Base-by-base conservation (phyloP, 2,797 vertebrate genomes). In the Triplophysa yarkandensis region DNA sequence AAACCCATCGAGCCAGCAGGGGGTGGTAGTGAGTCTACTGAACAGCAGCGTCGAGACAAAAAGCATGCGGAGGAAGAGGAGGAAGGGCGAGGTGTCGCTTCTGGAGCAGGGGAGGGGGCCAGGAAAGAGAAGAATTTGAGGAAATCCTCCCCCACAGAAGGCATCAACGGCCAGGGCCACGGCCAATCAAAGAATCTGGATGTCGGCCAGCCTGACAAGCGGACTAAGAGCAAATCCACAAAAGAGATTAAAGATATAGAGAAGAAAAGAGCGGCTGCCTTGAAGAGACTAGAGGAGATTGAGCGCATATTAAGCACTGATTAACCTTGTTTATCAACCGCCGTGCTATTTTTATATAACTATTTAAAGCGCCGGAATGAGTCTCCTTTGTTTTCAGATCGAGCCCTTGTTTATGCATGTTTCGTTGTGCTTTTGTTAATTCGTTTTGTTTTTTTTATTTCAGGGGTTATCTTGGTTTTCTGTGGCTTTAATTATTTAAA, bases 211-310 rank as follows among this genome's bases (percentile, higher is more conserved):
- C 67, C 84, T 76, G 89, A 93, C 77, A 91, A 93, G 90, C 92
- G 93, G 83, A 91, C 86, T 86, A 89, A 90, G 74, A 91, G 89
- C 80, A 98, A 96, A 90, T 95, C 96, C 85, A 88, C 93, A 77
- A 93, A 96, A 89, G 95, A 97, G 87, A 94, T 97, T 81, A 96
- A 94, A 90, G 96, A 98, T 83, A 98, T 99, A 85, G 98, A 99
- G 84, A 91, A 95, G 82, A 99, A 99, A 91, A 89, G 98, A 83
- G 95, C 94, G 61, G 97, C 97, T 57, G 98, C 98, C 85, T 88
- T 99, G 83, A 98, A 95, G 89, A 95, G 96, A 91, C 91, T 99
- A 25, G 98, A 99, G 88, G 98, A 99, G 89, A 99, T 99, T 79
- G 98, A 99, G 82, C 95, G 95, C 85, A 97, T 99, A 90, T 91